phyloP scores from a whole-genome alignment of 2,888 invertebrate species.

The Fragum whitleyi region DNA sequence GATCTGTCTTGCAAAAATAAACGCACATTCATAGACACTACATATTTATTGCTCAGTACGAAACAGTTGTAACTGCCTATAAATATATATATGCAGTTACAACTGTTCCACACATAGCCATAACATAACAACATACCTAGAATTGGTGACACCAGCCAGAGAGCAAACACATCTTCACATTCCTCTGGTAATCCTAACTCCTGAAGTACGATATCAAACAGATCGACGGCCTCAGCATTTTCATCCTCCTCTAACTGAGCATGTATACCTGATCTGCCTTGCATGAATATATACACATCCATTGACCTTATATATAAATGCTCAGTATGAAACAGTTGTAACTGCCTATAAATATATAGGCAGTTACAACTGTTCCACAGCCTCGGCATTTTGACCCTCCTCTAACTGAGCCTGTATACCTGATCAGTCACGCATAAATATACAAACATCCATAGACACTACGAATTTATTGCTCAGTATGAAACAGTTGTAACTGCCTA shows the following conservation, averaged over 20 bases:
- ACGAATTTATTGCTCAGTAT: no score
- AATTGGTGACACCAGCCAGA: conserved; percentile 97
- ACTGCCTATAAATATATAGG: no score
- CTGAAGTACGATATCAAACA: conserved; percentile 89
- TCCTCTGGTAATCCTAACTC: conserved; percentile 92
- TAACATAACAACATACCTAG: conserved; percentile 90
- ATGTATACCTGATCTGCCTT: conserved; percentile 83
- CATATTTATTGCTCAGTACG: no score
- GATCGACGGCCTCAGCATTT: conserved; percentile 88
- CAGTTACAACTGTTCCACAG: no score
- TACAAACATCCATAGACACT: conserved; percentile 79
- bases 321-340: no score
- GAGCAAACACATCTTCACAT: conserved; percentile 91
- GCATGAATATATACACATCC: conserved; percentile 83
- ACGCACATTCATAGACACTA: conserved; percentile 80
- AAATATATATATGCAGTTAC: no score
- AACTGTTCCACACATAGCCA: no score
- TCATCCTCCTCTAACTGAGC: conserved; percentile 94
- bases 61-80: no score
- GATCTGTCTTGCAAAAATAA: conserved; percentile 83
- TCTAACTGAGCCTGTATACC: conserved; percentile 91
- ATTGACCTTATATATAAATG: no score
- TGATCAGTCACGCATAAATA: conserved; percentile 83
- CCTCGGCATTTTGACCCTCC: conserved; percentile 90
- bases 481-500: no score